These are phyloP conservation scores for Pseudorhiza aurosa DNA, from an alignment of 30 jellyfish, hydroid and myxozoan species.

Conservation along the genomic window DNA sequence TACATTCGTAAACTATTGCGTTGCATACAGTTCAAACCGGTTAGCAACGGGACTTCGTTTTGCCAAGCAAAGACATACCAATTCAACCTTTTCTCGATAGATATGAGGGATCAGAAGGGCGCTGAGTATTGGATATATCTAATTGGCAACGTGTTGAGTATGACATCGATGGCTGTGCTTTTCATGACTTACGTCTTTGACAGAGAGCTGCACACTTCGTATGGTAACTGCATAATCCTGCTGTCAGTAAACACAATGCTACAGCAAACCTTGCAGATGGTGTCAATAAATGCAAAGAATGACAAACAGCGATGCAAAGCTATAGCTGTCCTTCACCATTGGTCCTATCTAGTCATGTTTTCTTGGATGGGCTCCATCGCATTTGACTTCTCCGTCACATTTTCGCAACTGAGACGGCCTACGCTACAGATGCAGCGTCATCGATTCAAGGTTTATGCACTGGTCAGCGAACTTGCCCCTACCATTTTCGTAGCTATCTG, in stretches of 20 bases:
- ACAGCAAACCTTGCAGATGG: slow-evolving; percentile 26
- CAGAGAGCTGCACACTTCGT: slow-evolving; percentile 55
- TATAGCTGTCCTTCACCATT: slow-evolving; percentile 40
- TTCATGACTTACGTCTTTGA: slow-evolving; percentile 9
- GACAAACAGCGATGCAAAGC: slow-evolving; percentile 5
- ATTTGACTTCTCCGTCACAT: slow-evolving; percentile 33
- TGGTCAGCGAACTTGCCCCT: slow-evolving; percentile 14
- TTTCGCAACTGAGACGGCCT: slow-evolving; percentile 29
- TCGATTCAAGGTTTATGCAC: slow-evolving; percentile 32
- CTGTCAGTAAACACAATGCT: slow-evolving; percentile 44
- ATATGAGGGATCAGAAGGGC: background rate
- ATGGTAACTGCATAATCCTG: slow-evolving; percentile 29
- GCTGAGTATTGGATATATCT: slow-evolving; percentile 2
- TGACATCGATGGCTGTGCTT: slow-evolving; percentile 8
- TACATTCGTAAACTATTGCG: background rate
- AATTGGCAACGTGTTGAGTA: slow-evolving; percentile 28
- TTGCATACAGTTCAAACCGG: background rate
- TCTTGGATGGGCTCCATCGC: slow-evolving; percentile 69
- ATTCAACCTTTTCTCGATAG: background rate
- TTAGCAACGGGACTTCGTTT: background rate
- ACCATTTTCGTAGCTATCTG: slow-evolving; percentile 22
- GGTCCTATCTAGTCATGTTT: slow-evolving; percentile 56
- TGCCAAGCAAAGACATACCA: background rate
- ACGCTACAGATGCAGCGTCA: slow-evolving; percentile 18
- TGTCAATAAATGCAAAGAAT: slow-evolving; percentile 5